These are phyloP conservation scores for Anthophora plumipes DNA, from an alignment of 2,888 invertebrate species.

Conservation along the genomic window DNA sequence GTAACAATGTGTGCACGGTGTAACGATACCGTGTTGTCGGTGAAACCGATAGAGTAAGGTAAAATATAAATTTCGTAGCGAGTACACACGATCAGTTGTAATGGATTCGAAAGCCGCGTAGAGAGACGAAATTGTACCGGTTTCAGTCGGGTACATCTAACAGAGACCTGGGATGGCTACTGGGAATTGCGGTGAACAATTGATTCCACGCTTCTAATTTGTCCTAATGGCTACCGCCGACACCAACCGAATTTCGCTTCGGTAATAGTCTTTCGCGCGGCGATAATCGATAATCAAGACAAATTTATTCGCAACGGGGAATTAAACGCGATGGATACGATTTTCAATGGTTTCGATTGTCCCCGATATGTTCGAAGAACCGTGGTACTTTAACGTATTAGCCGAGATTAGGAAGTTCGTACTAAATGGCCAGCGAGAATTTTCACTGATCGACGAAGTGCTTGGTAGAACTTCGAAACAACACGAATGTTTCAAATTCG, in stretches of 20 bases:
- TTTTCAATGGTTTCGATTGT: background rate
- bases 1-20: too few species aligned
- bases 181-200: conserved; percentile 68
- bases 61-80: too few species aligned
- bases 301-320: conserved; percentile 12
- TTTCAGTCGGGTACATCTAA: conserved; percentile 48
- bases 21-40: too few species aligned
- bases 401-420: background rate
- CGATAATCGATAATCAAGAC: conserved; percentile 37
- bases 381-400: background rate
- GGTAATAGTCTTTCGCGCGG: conserved; percentile 39
- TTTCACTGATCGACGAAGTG: too few species aligned
- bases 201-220: conserved; percentile 70
- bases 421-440: too few species aligned
- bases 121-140: conserved; percentile 42
- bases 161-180: conserved; percentile 30
- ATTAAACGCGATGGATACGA: background rate
- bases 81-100: conserved; percentile 65
- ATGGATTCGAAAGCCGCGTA: conserved; percentile 39
- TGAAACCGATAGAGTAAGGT: too few species aligned
- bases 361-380: background rate
- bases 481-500: too few species aligned
- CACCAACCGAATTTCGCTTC: conserved; percentile 47
- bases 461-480: too few species aligned
- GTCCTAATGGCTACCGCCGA: conserved; percentile 41